Evolutionary conservation across 2,113 vertebrate species (phyloP).

Genomic region (Ammodytes marinus): DNA sequence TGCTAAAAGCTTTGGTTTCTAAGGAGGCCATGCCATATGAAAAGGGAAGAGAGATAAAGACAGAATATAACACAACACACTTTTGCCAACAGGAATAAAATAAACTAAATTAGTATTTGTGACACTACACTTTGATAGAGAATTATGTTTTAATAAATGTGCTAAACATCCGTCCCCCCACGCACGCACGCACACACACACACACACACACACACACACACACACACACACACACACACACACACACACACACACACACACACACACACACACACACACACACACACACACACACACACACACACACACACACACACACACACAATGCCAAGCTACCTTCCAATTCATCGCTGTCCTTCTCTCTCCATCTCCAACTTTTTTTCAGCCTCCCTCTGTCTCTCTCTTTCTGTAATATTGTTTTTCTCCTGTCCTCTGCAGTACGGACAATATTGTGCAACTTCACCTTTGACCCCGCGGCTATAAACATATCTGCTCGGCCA

Average conservation of each 20-base stretch:
- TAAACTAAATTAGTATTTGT: background rate
- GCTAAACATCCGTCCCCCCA: no score
- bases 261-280: no score
- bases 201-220: no score
- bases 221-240: no score
- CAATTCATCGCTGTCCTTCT: background rate
- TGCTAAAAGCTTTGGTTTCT: background rate
- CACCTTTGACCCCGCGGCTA: conserved; percentile 34
- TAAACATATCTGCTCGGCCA: background rate
- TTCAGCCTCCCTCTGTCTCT: background rate
- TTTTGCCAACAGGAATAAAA: conserved; percentile 9
- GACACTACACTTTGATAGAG: no score
- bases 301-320: background rate
- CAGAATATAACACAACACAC: background rate
- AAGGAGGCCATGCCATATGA: background rate
- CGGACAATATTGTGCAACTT: background rate
- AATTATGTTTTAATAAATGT: no score
- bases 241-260: no score
- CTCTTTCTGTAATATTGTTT: background rate
- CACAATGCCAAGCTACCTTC: background rate
- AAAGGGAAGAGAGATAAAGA: background rate
- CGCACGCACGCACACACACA: no score
- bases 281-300: no score
- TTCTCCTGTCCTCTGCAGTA: background rate
- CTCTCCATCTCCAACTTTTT: background rate